Evolutionary conservation across 2,888 invertebrate species (phyloP).

Genomic region (Cyrtodaria siliqua): DNA sequence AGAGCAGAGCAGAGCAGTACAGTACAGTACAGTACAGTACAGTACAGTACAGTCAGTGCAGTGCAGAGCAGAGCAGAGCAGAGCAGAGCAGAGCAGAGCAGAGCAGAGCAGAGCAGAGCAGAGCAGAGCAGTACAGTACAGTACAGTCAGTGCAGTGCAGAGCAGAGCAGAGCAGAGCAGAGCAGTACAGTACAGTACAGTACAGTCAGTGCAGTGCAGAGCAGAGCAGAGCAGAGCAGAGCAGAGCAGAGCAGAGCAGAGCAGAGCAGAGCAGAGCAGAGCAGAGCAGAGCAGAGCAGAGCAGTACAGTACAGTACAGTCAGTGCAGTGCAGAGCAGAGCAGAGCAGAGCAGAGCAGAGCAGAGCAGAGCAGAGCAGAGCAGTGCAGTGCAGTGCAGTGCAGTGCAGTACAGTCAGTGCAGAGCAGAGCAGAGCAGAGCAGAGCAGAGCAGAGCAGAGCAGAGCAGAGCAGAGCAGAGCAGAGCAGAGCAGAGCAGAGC

Average conservation of each 20-base stretch:
- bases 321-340: too few species aligned
- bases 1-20: background rate
- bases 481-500: slow-evolving; percentile 1
- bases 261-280: slow-evolving; percentile 1
- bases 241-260: background rate
- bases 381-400: too few species aligned
- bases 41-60: too few species aligned
- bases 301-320: too few species aligned
- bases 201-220: too few species aligned
- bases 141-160: too few species aligned
- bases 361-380: background rate
- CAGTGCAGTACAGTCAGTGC: too few species aligned
- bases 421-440: too few species aligned
- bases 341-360: background rate
- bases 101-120: background rate
- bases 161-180: background rate
- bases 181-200: too few species aligned
- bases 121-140: background rate
- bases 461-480: background rate
- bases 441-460: background rate
- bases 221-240: background rate
- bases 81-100: background rate
- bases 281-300: background rate
- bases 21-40: background rate
- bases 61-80: background rate